phyloP scores from a whole-genome alignment of 2,113 vertebrate genomes.

The Alces alces region DNA sequence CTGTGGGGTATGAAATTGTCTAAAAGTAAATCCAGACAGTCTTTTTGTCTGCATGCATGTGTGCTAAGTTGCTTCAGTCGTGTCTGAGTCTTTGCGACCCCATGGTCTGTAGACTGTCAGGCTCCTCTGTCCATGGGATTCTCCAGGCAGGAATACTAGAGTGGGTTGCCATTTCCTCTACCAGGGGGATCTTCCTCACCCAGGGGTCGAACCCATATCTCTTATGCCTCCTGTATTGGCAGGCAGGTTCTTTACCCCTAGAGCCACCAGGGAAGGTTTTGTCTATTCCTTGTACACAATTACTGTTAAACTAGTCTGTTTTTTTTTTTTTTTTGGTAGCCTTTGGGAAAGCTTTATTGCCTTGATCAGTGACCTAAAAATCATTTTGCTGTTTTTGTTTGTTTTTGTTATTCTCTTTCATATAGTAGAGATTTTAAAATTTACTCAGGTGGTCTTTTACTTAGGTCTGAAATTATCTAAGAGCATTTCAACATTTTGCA shows the following conservation, averaged over 20 bases:
- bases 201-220: neutral
- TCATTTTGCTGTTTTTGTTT: neutral
- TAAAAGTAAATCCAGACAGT: neutral
- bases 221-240: neutral
- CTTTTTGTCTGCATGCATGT: neutral
- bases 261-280: neutral
- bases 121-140: neutral
- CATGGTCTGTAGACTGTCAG: neutral
- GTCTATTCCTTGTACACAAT: neutral
- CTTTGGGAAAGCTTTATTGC: neutral
- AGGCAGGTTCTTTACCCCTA: neutral
- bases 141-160: neutral
- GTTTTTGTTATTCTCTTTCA: neutral
- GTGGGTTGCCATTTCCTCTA: neutral
- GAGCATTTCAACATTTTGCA: neutral
- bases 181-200: neutral
- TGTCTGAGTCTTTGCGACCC: neutral
- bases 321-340: neutral
- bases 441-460: neutral
- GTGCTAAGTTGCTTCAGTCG: neutral
- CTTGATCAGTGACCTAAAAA: neutral
- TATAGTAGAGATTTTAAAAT: neutral
- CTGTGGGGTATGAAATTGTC: neutral
- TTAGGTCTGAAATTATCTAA: neutral
- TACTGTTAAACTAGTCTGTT: neutral